Percentiles rank a stretch among this genome's conserved stretches.
Conservation (phyloP, 1,140 invertebrate genomes). For the Plodia interpunctella region DNA sequence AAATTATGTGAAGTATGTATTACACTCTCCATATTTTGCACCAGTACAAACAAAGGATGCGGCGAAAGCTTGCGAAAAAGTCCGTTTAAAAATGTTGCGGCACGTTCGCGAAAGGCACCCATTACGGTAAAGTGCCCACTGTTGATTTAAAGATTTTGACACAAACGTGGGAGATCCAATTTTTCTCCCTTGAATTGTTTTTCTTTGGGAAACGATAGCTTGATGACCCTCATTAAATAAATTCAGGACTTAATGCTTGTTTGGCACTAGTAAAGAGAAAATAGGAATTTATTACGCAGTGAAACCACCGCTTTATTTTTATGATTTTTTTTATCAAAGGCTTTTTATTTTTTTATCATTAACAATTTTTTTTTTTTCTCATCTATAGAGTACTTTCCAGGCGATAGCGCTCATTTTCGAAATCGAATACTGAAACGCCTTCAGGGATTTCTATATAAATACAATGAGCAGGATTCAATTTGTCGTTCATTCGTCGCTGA, state of each 20-base stretch:
- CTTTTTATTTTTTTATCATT: too few species aligned
- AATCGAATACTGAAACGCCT: too few species aligned
- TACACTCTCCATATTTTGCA: slow-evolving; percentile 15
- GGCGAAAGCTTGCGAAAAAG: slow-evolving; percentile 67
- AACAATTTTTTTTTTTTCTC: too few species aligned
- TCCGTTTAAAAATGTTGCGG: slow-evolving; percentile 76
- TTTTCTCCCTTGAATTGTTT: background rate
- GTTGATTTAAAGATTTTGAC: slow-evolving; percentile 66
- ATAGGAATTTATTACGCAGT: too few species aligned
- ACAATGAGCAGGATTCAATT: too few species aligned
- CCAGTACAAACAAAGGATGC: slow-evolving; percentile 57
- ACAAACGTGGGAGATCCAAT: slow-evolving; percentile 19
- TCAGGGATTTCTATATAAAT: too few species aligned
- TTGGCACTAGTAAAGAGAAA: too few species aligned
- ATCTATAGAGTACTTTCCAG: too few species aligned
- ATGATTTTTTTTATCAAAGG: too few species aligned
- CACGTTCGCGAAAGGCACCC: slow-evolving; percentile 70
- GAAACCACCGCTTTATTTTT: too few species aligned
- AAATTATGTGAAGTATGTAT: background rate
- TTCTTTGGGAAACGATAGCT: background rate
- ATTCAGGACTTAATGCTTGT: background rate
- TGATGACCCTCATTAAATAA: background rate
- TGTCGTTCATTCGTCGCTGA: too few species aligned
- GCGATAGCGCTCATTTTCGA: too few species aligned
- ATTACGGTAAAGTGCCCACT: slow-evolving; percentile 63